Conservation (phyloP, 2,888 invertebrate species). For the Mesoligia furuncula region DNA sequence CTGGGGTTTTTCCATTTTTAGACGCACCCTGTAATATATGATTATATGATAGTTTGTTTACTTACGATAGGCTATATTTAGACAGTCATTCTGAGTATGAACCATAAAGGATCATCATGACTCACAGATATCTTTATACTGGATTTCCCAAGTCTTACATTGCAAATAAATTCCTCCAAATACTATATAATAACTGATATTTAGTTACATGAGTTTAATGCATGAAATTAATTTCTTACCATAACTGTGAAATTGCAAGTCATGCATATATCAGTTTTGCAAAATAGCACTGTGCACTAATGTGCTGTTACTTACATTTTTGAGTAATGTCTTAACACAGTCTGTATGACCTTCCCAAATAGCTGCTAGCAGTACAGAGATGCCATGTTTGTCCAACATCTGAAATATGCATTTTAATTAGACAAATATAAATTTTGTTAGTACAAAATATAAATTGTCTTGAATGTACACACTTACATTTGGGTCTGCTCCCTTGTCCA, state of each 20-base stretch:
- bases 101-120: neutral
- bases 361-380: conserved; percentile 97
- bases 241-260: conserved; percentile 51
- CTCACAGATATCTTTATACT: neutral
- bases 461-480: conserved; percentile 92
- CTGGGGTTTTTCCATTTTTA: conserved; percentile 95
- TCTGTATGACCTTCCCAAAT: conserved; percentile 99
- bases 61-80: conserved; percentile 7
- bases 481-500: conserved; percentile 97
- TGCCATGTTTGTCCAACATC: conserved; percentile 98
- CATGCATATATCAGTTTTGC: conserved; percentile 47
- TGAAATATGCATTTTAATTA: conserved; percentile 78
- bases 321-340: conserved; percentile 96
- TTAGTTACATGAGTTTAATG: conserved; percentile 1
- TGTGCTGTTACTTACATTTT: conserved; percentile 92
- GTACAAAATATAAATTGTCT: neutral
- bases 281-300: conserved; percentile 11
- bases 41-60: conserved; percentile 34
- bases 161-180: neutral
- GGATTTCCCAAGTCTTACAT: neutral
- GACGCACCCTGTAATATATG: conserved; percentile 93
- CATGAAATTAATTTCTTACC: conserved; percentile 19
- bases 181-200: neutral
- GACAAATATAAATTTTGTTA: conserved; percentile 2
- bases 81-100: conserved; percentile 10